Evolutionary conservation across 2,113 vertebrate genomes (phyloP).

Genomic region (Tautogolabrus adspersus): DNA sequence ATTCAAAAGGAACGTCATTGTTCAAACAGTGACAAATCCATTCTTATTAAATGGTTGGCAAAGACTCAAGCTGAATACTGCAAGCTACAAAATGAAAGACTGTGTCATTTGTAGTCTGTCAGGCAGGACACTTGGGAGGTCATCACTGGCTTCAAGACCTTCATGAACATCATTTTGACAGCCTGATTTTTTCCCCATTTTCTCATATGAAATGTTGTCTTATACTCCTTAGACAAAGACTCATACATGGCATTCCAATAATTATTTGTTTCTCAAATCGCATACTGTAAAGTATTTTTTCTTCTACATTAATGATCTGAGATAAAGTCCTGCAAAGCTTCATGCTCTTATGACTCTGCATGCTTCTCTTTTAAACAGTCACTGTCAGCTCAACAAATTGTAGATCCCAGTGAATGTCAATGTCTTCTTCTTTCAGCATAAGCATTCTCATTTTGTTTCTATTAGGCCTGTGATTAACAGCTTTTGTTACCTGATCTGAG

Average conservation of each 20-base stretch:
- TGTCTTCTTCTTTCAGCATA: constrained; percentile 22
- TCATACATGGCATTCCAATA: constrained; percentile 7
- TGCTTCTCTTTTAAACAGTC: constrained; percentile 4
- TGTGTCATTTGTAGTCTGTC: constrained; percentile 73
- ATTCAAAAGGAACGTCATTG: constrained; percentile 47
- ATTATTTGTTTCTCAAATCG: constrained; percentile 29
- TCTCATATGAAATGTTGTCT: constrained; percentile 69
- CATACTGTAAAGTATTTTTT: constrained; percentile 7
- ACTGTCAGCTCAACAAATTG: background rate
- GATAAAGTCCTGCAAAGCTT: constrained; percentile 5
- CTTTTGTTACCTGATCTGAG: constrained; percentile 52
- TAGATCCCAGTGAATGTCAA: constrained; percentile 30
- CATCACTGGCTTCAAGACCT: constrained; percentile 52
- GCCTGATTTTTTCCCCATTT: constrained; percentile 53
- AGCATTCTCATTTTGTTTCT: constrained; percentile 45
- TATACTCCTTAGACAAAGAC: constrained; percentile 36
- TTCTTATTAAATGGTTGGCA: constrained; percentile 67
- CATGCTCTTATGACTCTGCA: too few relatives aligned
- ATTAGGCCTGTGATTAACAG: constrained; percentile 59
- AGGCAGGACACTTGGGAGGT: constrained; percentile 59
- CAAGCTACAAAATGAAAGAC: constrained; percentile 68
- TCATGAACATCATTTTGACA: constrained; percentile 48
- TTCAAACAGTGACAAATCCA: constrained; percentile 68
- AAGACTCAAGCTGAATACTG: constrained; percentile 72
- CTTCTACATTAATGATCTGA: background rate